phyloP scores from a whole-genome alignment of 2,888 invertebrate genomes.

The Prosapia bicincta region DNA sequence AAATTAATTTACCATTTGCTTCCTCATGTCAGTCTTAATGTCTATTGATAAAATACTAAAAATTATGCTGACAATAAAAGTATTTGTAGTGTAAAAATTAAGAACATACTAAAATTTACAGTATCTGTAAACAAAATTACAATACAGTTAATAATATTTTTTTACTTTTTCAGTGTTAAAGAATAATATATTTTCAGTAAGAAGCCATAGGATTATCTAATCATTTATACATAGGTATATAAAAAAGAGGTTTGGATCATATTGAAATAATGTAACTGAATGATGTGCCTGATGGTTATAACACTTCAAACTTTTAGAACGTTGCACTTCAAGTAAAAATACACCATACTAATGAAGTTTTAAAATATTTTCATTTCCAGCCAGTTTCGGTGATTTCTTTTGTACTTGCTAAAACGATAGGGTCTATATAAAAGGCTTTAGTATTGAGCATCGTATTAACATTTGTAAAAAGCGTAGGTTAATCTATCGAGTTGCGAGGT shows the following conservation, averaged over 20 bases:
- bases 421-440: neutral
- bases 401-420: neutral
- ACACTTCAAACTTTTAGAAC: neutral
- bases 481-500: neutral
- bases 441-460: neutral
- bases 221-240: too few relatives aligned
- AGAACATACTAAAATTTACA: neutral
- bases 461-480: slow-evolving; percentile 1
- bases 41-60: neutral
- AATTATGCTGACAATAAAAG: neutral
- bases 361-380: neutral
- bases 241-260: neutral
- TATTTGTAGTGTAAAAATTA: neutral
- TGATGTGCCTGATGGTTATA: neutral
- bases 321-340: neutral
- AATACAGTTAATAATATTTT: neutral
- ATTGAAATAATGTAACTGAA: neutral
- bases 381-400: neutral
- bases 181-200: neutral
- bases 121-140: neutral
- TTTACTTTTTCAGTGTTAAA: neutral
- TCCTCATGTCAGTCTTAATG: neutral
- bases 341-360: neutral
- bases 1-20: neutral
- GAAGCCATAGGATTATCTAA: too few relatives aligned